phyloP scores from a whole-genome alignment of 2,113 vertebrate species.

The Rhabdornis inornatus region DNA sequence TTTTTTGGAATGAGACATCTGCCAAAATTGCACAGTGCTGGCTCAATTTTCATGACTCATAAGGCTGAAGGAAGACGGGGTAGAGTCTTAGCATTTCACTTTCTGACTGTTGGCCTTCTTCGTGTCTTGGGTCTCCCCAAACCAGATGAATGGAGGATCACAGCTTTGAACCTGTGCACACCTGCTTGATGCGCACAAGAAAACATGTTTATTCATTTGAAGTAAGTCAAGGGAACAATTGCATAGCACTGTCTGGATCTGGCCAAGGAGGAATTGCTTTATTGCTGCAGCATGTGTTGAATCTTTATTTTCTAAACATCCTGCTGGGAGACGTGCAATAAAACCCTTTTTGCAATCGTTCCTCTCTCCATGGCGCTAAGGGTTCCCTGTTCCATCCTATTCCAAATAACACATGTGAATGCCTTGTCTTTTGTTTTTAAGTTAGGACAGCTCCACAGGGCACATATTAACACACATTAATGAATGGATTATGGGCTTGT shows the following conservation, averaged over 20 bases:
- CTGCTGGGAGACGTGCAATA: conserved; percentile 44
- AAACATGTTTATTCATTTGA: conserved; percentile 8
- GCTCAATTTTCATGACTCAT: background rate
- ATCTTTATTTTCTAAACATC: conserved; percentile 52
- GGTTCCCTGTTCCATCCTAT: background rate
- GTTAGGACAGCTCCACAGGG: conserved; percentile 36
- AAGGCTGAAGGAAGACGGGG: background rate
- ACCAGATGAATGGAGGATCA: background rate
- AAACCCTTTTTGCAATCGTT: conserved; percentile 35
- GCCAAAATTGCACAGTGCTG: background rate
- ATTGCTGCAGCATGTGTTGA: conserved; percentile 47
- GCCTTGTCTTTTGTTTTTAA: conserved; percentile 48
- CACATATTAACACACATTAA: conserved; percentile 56
- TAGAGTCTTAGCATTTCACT: background rate
- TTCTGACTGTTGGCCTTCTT: background rate
- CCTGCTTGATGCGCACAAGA: background rate
- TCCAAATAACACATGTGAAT: conserved; percentile 42
- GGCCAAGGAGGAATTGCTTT: conserved; percentile 39
- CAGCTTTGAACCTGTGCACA: background rate
- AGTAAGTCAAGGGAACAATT: conserved; percentile 43
- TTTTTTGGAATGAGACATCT: background rate
- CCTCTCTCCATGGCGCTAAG: background rate
- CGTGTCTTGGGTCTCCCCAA: background rate
- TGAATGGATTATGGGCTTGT: conserved; percentile 47
- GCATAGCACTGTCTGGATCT: conserved; percentile 17